These are phyloP conservation scores for Cremastinae sp. DNA, from an alignment of 2,888 invertebrate genomes.

Conservation along the genomic window DNA sequence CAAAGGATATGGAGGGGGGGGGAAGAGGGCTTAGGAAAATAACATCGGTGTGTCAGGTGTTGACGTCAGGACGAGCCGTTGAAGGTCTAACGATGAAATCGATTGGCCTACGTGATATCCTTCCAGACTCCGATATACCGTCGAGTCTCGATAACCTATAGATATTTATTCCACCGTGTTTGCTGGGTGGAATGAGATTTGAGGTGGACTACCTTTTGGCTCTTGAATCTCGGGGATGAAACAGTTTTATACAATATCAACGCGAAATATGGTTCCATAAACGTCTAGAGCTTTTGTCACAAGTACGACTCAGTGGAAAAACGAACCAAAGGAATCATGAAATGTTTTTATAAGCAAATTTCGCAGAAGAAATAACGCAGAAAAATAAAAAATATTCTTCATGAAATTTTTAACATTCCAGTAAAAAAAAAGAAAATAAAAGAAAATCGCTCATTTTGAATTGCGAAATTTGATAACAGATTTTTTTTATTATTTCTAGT, in stretches of 20 bases:
- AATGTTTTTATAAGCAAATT: no score
- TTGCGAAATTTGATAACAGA: no score
- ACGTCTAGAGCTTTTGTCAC: neutral
- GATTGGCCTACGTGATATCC: slow-evolving; percentile 47
- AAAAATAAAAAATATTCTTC: no score
- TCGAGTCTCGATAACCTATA: slow-evolving; percentile 4
- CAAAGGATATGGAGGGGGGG: neutral
- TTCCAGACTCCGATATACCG: slow-evolving; percentile 28
- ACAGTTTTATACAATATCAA: neutral
- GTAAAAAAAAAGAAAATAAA: no score
- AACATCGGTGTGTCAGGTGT: slow-evolving; percentile 44
- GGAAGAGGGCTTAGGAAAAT: slow-evolving; percentile 29
- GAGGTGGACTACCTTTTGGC: slow-evolving; percentile 35
- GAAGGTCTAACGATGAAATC: slow-evolving; percentile 56
- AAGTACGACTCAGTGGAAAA: no score
- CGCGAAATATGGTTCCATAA: slow-evolving; percentile 2
- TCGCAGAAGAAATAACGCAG: no score
- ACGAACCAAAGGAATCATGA: no score
- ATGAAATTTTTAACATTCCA: no score
- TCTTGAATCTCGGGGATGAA: slow-evolving; percentile 40
- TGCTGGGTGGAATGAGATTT: slow-evolving; percentile 25
- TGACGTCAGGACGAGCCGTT: slow-evolving; percentile 42
- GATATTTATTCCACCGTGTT: slow-evolving; percentile 11
- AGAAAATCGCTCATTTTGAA: no score
- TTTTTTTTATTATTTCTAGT: neutral